These are phyloP conservation scores for Atta colombica DNA, from an alignment of 1,140 invertebrate genomes.

Conservation along the genomic window DNA sequence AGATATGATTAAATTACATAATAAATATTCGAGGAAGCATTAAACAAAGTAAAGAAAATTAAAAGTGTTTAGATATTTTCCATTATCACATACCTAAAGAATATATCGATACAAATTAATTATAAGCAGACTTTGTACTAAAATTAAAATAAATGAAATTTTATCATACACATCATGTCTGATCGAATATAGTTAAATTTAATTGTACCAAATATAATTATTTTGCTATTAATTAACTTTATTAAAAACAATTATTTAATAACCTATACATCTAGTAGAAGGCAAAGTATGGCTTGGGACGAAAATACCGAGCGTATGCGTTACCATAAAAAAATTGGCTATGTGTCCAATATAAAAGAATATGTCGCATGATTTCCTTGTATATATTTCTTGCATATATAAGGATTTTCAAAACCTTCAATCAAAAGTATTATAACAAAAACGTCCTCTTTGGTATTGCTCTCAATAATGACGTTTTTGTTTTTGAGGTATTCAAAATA, in stretches of 20 bases:
- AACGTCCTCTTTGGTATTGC: neutral
- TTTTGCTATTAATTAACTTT: neutral
- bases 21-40: slow-evolving; percentile 26
- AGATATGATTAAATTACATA: neutral
- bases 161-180: neutral
- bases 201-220: neutral
- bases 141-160: neutral
- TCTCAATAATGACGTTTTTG: neutral
- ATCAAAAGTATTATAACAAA: neutral
- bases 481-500: neutral
- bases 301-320: neutral
- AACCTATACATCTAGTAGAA: too few species aligned
- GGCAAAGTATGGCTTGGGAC: neutral
- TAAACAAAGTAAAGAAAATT: neutral
- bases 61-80: neutral
- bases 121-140: neutral
- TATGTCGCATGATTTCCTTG: neutral
- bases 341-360: neutral
- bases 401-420: neutral
- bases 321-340: slow-evolving; percentile 31
- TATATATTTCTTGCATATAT: neutral
- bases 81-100: neutral
- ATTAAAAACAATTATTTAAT: neutral
- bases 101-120: neutral
- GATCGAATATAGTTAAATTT: slow-evolving; percentile 7